A percentile compares a stretch with the other conserved stretches of the same genome.
phyloP scores from a whole-genome alignment of 2,888 invertebrate genomes.

The Drosophila greeni region DNA sequence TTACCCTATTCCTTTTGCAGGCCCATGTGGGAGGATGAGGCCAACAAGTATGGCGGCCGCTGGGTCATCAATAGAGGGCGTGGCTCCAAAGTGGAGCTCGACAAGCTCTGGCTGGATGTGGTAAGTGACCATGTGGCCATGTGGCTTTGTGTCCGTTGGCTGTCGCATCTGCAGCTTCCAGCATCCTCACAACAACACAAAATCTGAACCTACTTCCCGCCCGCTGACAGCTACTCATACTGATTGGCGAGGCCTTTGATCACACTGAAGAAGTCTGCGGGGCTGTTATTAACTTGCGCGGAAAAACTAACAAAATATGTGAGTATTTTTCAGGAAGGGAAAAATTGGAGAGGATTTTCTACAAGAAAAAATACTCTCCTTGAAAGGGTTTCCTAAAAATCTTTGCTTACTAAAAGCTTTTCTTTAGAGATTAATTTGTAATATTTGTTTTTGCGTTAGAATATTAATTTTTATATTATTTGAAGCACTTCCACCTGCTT shows the following conservation, averaged over 20 bases:
- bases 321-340: slow-evolving; percentile 30
- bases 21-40: slow-evolving; percentile 89
- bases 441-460: too few species aligned
- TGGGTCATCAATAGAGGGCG: slow-evolving; percentile 87
- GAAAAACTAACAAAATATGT: slow-evolving; percentile 91
- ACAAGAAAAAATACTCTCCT: too few species aligned
- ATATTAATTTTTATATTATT: too few species aligned
- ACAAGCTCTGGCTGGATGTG: slow-evolving; percentile 89
- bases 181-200: slow-evolving; percentile 8
- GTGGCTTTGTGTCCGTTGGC: slow-evolving; percentile 29
- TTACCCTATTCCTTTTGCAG: slow-evolving; percentile 63
- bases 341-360: background rate
- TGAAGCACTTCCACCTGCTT: background rate
- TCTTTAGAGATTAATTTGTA: background rate
- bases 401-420: background rate
- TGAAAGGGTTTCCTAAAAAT: background rate
- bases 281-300: slow-evolving; percentile 95
- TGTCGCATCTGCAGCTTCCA: slow-evolving; percentile 25
- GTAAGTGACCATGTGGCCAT: slow-evolving; percentile 78
- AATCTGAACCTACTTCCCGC: slow-evolving; percentile 56
- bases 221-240: slow-evolving; percentile 82
- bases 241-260: slow-evolving; percentile 98
- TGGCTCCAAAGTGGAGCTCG: slow-evolving; percentile 85
- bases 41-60: slow-evolving; percentile 80
- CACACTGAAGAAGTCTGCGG: slow-evolving; percentile 95